A percentile compares a stretch with the other conserved stretches of the same genome.
Evolutionary conservation across 2,797 vertebrate species (phyloP).

Genomic region (Diplodus puntazzo): DNA sequence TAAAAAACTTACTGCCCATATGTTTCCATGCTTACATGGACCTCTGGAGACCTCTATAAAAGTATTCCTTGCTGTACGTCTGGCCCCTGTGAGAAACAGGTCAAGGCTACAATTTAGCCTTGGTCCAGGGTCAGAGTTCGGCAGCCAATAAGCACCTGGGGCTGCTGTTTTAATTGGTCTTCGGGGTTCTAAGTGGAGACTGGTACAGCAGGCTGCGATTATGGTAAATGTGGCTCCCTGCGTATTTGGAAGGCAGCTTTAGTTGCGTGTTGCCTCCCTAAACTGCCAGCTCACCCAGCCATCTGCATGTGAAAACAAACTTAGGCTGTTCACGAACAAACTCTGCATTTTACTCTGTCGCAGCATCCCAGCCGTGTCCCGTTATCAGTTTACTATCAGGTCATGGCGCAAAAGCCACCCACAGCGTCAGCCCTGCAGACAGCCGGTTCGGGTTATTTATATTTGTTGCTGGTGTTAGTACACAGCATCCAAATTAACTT

Average conservation of each 20-base stretch:
- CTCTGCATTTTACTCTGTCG: slow-evolving; percentile 15
- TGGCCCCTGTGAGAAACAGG: slow-evolving; percentile 63
- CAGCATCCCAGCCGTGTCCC: slow-evolving; percentile 30
- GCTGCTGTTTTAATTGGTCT: slow-evolving; percentile 71
- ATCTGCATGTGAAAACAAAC: slow-evolving; percentile 53
- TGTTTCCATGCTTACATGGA: slow-evolving; percentile 33
- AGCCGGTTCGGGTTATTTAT: slow-evolving; percentile 32
- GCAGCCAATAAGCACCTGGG: slow-evolving; percentile 65
- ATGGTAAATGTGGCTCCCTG: slow-evolving; percentile 49
- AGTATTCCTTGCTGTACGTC: slow-evolving; percentile 53
- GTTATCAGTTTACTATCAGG: slow-evolving; percentile 32
- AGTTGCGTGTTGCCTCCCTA: slow-evolving; percentile 32
- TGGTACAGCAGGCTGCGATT: slow-evolving; percentile 46
- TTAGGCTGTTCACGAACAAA: slow-evolving; percentile 20
- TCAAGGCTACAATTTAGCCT: slow-evolving; percentile 70
- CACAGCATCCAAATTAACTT: slow-evolving; percentile 29
- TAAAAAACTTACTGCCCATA: slow-evolving; percentile 38
- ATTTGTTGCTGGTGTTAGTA: slow-evolving; percentile 36
- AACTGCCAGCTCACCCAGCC: slow-evolving; percentile 37
- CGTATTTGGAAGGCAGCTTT: slow-evolving; percentile 38
- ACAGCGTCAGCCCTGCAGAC: slow-evolving; percentile 40
- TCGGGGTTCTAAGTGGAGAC: slow-evolving; percentile 46
- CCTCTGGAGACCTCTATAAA: slow-evolving; percentile 48
- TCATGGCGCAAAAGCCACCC: slow-evolving; percentile 54
- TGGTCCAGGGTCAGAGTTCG: slow-evolving; percentile 71